Percentiles rank a stretch among this genome's conserved stretches.
These are phyloP conservation scores for Tetragonisca angustula DNA, from an alignment of 2,888 invertebrate species.

Conservation along the genomic window DNA sequence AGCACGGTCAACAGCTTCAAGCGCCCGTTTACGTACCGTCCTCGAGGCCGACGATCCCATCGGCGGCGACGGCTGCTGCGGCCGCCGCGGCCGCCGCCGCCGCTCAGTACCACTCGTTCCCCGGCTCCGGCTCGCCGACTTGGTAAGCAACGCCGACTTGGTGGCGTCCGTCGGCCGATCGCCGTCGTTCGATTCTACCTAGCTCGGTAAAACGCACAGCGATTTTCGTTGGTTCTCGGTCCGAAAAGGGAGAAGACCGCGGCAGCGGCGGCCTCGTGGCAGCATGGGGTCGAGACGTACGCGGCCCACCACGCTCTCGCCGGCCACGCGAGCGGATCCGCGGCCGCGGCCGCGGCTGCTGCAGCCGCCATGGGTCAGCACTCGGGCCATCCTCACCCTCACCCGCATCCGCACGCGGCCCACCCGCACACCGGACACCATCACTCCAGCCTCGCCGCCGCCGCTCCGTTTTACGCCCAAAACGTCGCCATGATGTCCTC, in stretches of 20 bases:
- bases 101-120: conserved; percentile 84
- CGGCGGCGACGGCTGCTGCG: conserved; percentile 85
- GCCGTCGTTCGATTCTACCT: background rate
- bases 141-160: conserved; percentile 72
- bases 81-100: conserved; percentile 84
- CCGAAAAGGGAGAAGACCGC: conserved; percentile 79
- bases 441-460: conserved; percentile 85
- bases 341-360: conserved; percentile 63
- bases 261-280: conserved; percentile 79
- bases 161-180: background rate
- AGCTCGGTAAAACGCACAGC: background rate
- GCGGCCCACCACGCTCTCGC: conserved; percentile 81
- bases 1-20: conserved; percentile 82
- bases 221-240: background rate
- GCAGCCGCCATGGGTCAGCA: conserved; percentile 79
- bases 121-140: conserved; percentile 81
- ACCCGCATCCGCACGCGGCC: conserved; percentile 78
- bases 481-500: conserved; percentile 92
- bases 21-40: conserved; percentile 90
- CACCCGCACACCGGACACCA: conserved; percentile 85
- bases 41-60: conserved; percentile 86
- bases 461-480: conserved; percentile 91
- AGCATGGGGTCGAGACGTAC: conserved; percentile 82
- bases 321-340: conserved; percentile 79
- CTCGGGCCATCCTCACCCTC: conserved; percentile 75